Conservation (phyloP, 2,113 vertebrate species). For the Ammodytes marinus region DNA sequence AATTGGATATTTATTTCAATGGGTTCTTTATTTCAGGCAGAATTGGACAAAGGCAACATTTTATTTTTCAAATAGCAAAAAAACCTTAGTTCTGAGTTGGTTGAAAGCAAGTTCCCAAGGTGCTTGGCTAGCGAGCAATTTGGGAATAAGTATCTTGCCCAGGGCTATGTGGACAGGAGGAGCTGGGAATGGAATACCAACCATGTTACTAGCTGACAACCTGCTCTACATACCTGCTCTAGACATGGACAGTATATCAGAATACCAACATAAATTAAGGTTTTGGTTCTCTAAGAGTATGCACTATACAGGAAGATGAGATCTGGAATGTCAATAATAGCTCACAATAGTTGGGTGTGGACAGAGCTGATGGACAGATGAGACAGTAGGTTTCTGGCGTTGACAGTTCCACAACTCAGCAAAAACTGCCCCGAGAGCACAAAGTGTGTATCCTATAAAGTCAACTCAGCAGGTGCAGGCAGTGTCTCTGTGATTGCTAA, state of each 20-base stretch:
- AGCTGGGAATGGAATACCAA: background rate
- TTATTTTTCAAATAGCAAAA: background rate
- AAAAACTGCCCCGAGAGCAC: slow-evolving; percentile 5
- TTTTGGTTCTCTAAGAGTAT: background rate
- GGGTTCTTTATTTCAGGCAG: too few species aligned
- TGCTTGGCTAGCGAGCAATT: too few species aligned
- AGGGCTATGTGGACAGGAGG: background rate
- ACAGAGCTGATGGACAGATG: slow-evolving; percentile 27
- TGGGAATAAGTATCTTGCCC: too few species aligned
- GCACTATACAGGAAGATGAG: background rate
- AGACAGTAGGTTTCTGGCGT: background rate
- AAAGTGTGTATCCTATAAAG: slow-evolving; percentile 37
- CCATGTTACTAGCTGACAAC: background rate
- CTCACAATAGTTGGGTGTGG: slow-evolving; percentile 17
- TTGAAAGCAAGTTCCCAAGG: too few species aligned
- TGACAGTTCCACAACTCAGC: slow-evolving; percentile 42
- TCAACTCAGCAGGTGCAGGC: slow-evolving; percentile 46
- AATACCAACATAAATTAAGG: background rate
- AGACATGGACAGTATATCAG: background rate
- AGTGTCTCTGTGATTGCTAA: slow-evolving; percentile 24
- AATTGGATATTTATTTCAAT: too few species aligned
- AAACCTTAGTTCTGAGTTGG: too few species aligned
- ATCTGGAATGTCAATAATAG: background rate
- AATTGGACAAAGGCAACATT: too few species aligned
- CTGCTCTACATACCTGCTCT: too few species aligned